Evolutionary conservation across 1,140 invertebrate genomes (phyloP), one percentile per base, ranked within the genome.

Genomic region (Drosophila sproati): DNA sequence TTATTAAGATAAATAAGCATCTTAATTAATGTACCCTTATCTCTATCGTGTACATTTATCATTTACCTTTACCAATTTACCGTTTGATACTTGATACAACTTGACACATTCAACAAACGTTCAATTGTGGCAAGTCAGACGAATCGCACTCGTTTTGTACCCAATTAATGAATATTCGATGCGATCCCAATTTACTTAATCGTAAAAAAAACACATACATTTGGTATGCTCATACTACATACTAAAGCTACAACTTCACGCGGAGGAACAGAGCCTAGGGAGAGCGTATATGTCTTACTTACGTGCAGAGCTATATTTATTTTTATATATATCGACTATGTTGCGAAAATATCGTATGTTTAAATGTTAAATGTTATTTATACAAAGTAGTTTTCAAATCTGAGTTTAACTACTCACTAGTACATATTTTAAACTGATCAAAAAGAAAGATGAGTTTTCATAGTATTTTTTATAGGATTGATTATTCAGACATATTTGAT

Each of bases 211-310:
- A 56, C n/a, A 2, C 34, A n/a, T 56, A 4, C 37, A 34, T 52
- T 12, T 28, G 34, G 37, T 28, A 50, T 47, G n/a, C 43, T 10
- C 31, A 35, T 20, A 37, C 45, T 20, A 50, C 12, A 56, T 28
- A 69, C 52, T 64, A 70, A 61, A 60, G 66, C 72, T 64, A 43
- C 51, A 78, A 64, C 73, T 67, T 41, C 76, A 75, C 76, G 51
- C 67, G 48, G 39, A 20, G 20, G 20, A 20, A 20, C 20, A 67
- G 61, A 78, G 56, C 61, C 72, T 31, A 51, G 37, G 1, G 20
- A 28, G 66, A 69, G 67, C 48, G 12, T 28, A 7, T 8, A 34
- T 32, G n/a, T n/a, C 10, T 32, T 45, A 60, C 7, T 6, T 41
- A n/a, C 35, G 7, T 43, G 5, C 10, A 43, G 4, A 57, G 5